These are phyloP conservation scores for Biston stratarius DNA, from an alignment of 2,888 invertebrate species.

Conservation along the genomic window DNA sequence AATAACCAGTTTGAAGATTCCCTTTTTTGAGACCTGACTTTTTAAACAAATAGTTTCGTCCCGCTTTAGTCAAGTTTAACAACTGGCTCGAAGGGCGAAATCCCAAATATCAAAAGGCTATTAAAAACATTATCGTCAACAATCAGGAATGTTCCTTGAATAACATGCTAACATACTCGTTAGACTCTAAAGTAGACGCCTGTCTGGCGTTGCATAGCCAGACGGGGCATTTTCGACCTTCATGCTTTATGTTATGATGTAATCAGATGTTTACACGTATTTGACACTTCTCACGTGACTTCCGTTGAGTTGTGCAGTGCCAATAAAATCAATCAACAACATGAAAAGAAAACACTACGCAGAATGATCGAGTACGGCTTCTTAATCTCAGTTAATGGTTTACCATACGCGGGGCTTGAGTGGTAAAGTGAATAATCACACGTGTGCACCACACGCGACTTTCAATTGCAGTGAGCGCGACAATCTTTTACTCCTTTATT, in stretches of 20 bases:
- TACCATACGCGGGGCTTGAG: slow-evolving; percentile 6
- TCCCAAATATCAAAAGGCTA: not conserved
- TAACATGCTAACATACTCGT: not conserved
- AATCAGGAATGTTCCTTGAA: not conserved
- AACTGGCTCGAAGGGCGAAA: not conserved
- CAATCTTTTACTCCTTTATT: not conserved
- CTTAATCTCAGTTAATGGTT: slow-evolving; percentile 22
- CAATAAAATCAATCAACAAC: slow-evolving; percentile 1
- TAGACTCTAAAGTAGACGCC: not conserved
- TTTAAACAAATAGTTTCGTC: too few relatives aligned
- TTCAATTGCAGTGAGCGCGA: not conserved
- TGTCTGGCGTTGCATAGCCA: too few relatives aligned
- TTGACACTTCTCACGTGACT: not conserved
- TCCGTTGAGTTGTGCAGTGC: not conserved
- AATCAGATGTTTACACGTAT: slow-evolving; percentile 5
- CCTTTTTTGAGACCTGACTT: too few relatives aligned
- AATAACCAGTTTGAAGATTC: not conserved
- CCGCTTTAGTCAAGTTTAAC: not conserved
- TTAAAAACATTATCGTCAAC: not conserved
- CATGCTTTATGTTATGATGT: not conserved
- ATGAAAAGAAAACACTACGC: slow-evolving; percentile 5
- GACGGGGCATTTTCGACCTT: not conserved
- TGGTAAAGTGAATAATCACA: not conserved
- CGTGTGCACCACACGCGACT: slow-evolving; percentile 6
- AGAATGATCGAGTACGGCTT: slow-evolving; percentile 19